Evolutionary conservation across 2,888 invertebrate genomes (phyloP), one percentile per base, ranked within the genome.

Genomic region (Julus scanicus): DNA sequence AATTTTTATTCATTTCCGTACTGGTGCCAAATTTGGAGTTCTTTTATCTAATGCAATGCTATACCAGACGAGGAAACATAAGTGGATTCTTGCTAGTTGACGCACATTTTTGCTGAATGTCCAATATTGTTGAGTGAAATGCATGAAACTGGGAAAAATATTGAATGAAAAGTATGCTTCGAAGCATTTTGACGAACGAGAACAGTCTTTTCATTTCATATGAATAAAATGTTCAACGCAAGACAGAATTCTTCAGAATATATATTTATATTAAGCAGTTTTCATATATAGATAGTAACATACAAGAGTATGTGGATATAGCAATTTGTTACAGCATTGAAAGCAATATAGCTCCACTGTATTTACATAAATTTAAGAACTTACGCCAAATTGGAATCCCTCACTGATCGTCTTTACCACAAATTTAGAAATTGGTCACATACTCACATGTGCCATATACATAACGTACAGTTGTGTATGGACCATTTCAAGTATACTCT

Each of bases 1-100:
- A 57, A 57, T 53, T 57, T 57, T 57, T 57, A 57, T 57, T 57
- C 57, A 57, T 57, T 57, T 57, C 57, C 57, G 57, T 57, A n/a
- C 57, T 57, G 17, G 57, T 57, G 57, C 57, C 57, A 57, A 57
- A 17, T 57, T 57, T 57, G 57, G 57, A 57, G 57, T 57, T 57
- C 57, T 57, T 17, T 57, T 57, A 57, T 57, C 57, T 57, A 57
- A 57, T 17, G 5, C n/a, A 57, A 4, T 57, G 57, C 57, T n/a
- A 57, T 57, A 2, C 57, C 15, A 57, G 17, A 57, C 15, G n/a
- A 57, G n/a, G 57, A 57, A 57, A 57, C 57, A 57, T 57, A 57
- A 57, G 57, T 57, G 17, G 57, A 57, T 57, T 57, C 4, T n/a
- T 57, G n/a, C n/a, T 57, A n/a, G 4, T 57, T n/a, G 57, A n/a